phyloP scores from a whole-genome alignment of 2,113 vertebrate species.

The Thomomys bottae region DNA sequence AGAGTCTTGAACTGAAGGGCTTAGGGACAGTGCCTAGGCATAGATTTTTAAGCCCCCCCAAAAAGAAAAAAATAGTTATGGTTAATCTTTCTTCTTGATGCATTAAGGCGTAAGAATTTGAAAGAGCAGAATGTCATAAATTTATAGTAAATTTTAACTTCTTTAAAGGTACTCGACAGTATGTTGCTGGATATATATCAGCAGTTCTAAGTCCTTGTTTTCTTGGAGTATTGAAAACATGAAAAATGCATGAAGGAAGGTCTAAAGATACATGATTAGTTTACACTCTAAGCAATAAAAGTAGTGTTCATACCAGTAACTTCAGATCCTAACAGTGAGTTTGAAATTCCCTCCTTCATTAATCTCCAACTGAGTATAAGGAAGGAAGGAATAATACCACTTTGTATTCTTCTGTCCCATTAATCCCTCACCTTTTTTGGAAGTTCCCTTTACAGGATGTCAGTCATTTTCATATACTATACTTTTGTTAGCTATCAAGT shows the following conservation, averaged over 20 bases:
- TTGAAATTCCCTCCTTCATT: conserved; percentile 35
- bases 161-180: not conserved
- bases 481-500: not conserved
- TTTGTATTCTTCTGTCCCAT: not conserved
- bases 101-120: not conserved
- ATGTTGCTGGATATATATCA: not conserved
- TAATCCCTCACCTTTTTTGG: not conserved
- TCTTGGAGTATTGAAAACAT: not conserved
- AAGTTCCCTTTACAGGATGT: not conserved
- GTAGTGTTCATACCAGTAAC: not conserved
- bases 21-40: no score
- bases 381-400: not conserved
- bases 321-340: not conserved
- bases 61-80: no score
- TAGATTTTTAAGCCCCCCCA: no score
- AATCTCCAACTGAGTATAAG: not conserved
- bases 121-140: not conserved
- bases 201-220: not conserved
- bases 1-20: no score
- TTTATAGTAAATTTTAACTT: not conserved
- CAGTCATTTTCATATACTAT: no score
- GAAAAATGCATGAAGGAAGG: not conserved
- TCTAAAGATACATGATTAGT: not conserved
- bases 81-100: not conserved
- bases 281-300: not conserved